Conservation (phyloP, 2,113 vertebrate species). For the Myrmecophaga tridactyla region DNA sequence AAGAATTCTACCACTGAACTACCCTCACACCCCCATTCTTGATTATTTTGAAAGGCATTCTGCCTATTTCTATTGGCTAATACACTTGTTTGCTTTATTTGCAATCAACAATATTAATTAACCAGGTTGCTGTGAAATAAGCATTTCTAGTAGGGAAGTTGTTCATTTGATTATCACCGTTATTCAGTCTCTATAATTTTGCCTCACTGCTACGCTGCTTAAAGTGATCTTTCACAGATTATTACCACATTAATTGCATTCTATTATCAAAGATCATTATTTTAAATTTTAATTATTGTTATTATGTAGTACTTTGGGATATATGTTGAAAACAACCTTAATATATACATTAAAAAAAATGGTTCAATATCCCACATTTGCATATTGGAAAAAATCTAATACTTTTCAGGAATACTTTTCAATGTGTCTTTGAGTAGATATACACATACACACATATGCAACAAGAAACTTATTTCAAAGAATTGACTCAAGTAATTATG, state of each 20-base stretch:
- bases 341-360: conserved; percentile 17
- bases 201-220: conserved; percentile 20
- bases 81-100: conserved; percentile 42
- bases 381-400: conserved; percentile 8
- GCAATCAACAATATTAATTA: conserved; percentile 53
- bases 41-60: background rate
- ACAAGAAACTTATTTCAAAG: too few relatives aligned
- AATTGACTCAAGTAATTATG: too few relatives aligned
- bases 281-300: conserved; percentile 71
- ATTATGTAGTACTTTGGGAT: conserved; percentile 42
- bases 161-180: conserved; percentile 60
- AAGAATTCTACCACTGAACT: too few relatives aligned
- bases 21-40: too few relatives aligned
- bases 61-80: background rate
- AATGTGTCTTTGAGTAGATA: background rate
- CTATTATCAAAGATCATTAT: conserved; percentile 48
- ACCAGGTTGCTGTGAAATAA: background rate
- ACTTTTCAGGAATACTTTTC: background rate
- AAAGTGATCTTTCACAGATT: conserved; percentile 51
- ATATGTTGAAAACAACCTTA: background rate
- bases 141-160: conserved; percentile 47
- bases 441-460: too few relatives aligned
- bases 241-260: conserved; percentile 66
- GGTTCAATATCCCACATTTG: background rate
- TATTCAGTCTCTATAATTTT: conserved; percentile 70